Percentiles rank a stretch among this genome's conserved stretches.
Evolutionary conservation across 2,888 invertebrate species (phyloP).

Genomic region (Nymphalis c-album): DNA sequence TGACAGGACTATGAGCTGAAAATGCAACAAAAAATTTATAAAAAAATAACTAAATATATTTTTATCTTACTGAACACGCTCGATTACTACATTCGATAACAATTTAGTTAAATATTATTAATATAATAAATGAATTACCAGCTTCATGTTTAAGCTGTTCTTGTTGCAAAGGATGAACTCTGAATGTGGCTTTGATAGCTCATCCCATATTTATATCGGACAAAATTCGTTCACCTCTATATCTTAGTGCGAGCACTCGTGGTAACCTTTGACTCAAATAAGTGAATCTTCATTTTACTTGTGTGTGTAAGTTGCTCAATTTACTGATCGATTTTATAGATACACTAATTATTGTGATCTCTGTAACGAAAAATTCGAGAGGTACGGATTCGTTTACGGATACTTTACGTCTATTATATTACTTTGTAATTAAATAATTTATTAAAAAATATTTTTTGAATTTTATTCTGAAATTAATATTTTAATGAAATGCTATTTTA

Average conservation of each 20-base stretch:
- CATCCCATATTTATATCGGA: conserved; percentile 77
- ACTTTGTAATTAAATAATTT: background rate
- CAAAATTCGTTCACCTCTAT: conserved; percentile 71
- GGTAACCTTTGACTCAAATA: conserved; percentile 71
- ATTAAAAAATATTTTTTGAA: background rate
- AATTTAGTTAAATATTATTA: background rate
- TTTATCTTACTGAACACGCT: background rate
- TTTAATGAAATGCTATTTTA: too few species aligned
- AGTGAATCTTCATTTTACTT: conserved; percentile 47
- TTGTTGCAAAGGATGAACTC: conserved; percentile 53
- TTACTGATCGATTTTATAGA: conserved; percentile 64
- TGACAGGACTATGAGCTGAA: conserved; percentile 69
- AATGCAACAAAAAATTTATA: conserved; percentile 6
- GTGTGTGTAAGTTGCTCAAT: conserved; percentile 63
- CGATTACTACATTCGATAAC: background rate
- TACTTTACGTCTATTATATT: conserved; percentile 2
- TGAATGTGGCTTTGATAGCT: conserved; percentile 60
- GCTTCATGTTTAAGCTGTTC: conserved; percentile 75
- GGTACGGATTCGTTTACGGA: background rate
- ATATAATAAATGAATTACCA: conserved; percentile 55
- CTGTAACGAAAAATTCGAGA: conserved; percentile 20
- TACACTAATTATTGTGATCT: conserved; percentile 65
- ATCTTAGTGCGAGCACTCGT: conserved; percentile 53
- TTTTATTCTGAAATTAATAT: background rate
- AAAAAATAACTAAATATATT: background rate